Base-by-base conservation (phyloP, 2,113 vertebrate genomes). In the Coryphaenoides rupestris region DNA sequence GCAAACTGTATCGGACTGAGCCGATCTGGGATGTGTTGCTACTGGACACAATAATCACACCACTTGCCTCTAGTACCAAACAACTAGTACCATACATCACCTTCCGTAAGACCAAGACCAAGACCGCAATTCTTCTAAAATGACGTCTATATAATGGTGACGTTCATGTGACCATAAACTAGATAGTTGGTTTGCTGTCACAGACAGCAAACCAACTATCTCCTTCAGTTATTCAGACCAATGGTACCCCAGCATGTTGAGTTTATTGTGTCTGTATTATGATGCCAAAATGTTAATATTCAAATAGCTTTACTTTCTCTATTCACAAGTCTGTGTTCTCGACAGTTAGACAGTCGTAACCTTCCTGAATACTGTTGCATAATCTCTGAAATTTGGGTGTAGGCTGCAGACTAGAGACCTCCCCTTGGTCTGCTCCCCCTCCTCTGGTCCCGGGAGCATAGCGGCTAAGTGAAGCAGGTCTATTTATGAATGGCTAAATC, bases 401-500 rank as follows among this genome's bases (percentile, higher is more conserved):
- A 26, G n/a, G 4, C n/a, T 52, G 23, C 33, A 52, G 21, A 62
- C 0, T 0, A 64, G 54, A 67, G n/a, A n/a, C 69, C n/a, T n/a
- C 59, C 72, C 60, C 57, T 28, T n/a, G n/a, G 19, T 67, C 19
- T 22, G 79, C 77, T 66, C 66, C 68, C 12, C 65, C 60, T 58
- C 49, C 55, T 74, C 60, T 73, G 45, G 3, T 10, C 52, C 52
- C 17, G 13, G 55, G 70, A 63, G 63, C 63, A 26, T 55, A 6
- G 55, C 58, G 67, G 21, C 28, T 63, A 57, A 60, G 63, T 69
- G 72, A 69, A 72, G 66, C 57, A 22, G 26, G 46, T 84, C 80
- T 87, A 82, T 83, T 85, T 84, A 68, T 53, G 76, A 78, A 68
- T 59, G 60, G 46, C 60, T 61, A 84, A 84, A 84, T 82, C 84